Conservation (phyloP, 1,140 invertebrate genomes). For the Globodera rostochiensis region DNA sequence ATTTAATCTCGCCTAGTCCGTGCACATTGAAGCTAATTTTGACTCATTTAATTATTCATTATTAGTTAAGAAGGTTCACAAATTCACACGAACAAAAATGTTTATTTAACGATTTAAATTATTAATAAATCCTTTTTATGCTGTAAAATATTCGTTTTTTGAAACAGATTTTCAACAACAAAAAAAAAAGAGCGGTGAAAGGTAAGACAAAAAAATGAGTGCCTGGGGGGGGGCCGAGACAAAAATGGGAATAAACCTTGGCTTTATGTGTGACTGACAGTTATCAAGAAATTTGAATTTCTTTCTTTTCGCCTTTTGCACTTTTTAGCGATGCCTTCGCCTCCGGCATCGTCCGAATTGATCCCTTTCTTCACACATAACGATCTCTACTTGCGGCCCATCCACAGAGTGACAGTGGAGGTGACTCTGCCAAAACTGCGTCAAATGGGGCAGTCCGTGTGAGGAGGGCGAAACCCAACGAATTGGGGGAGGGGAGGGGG, state of each 20-base stretch:
- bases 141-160: too few species aligned
- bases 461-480: neutral
- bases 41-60: neutral
- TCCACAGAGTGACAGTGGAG: constrained; percentile 28
- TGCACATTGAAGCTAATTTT: neutral
- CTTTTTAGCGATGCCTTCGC: neutral
- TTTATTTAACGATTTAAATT: too few species aligned
- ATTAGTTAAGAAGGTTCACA: neutral
- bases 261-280: neutral
- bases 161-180: too few species aligned
- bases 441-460: constrained; percentile 37
- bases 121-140: too few species aligned
- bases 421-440: constrained; percentile 38
- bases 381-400: constrained; percentile 36
- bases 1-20: neutral
- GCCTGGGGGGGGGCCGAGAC: neutral
- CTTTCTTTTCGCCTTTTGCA: neutral
- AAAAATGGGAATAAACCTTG: neutral
- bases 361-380: constrained; percentile 44
- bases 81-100: neutral
- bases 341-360: constrained; percentile 26
- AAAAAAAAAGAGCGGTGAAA: neutral
- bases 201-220: neutral
- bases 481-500: too few species aligned
- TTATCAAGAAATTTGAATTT: neutral